phyloP scores from a whole-genome alignment of 2,888 invertebrate species.

The Meta bourneti region DNA sequence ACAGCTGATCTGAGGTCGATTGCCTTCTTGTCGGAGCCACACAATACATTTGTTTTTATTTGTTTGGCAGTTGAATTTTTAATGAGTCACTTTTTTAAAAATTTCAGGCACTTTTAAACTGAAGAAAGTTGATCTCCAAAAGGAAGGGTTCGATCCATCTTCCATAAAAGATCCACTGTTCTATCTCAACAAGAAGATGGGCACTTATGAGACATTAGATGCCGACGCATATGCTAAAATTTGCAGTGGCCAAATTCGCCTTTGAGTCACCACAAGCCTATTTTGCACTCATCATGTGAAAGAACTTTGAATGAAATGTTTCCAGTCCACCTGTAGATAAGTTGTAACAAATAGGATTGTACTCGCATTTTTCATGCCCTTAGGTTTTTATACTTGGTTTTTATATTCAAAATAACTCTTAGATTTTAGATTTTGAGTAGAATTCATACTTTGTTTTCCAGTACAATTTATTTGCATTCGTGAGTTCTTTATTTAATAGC shows the following conservation, averaged over 20 bases:
- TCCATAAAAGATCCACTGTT: conserved; percentile 77
- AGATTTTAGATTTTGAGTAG: background rate
- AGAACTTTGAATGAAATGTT: background rate
- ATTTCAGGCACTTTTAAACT: conserved; percentile 94
- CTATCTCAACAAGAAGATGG: conserved; percentile 72
- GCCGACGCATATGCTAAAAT: conserved; percentile 88
- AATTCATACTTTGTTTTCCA: background rate
- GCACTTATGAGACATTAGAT: conserved; percentile 81
- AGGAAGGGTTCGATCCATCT: conserved; percentile 88
- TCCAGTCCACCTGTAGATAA: background rate
- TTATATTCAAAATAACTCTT: background rate
- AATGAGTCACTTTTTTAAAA: background rate
- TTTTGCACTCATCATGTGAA: background rate
- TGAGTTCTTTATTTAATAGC: background rate
- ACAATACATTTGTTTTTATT: background rate
- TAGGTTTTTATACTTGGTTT: conserved; percentile 1
- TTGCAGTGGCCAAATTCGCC: conserved; percentile 83
- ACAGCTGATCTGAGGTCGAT: too few relatives aligned
- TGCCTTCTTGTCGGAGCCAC: too few relatives aligned
- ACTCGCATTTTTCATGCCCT: background rate
- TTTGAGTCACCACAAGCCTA: conserved; percentile 78
- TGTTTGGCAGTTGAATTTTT: background rate
- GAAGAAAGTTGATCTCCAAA: conserved; percentile 92
- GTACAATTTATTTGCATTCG: background rate
- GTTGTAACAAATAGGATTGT: background rate